Percentiles rank a stretch among this genome's conserved stretches.
These are phyloP conservation scores for Rattus norvegicus DNA, from an alignment of 2,113 vertebrate species.

Conservation along the genomic window DNA sequence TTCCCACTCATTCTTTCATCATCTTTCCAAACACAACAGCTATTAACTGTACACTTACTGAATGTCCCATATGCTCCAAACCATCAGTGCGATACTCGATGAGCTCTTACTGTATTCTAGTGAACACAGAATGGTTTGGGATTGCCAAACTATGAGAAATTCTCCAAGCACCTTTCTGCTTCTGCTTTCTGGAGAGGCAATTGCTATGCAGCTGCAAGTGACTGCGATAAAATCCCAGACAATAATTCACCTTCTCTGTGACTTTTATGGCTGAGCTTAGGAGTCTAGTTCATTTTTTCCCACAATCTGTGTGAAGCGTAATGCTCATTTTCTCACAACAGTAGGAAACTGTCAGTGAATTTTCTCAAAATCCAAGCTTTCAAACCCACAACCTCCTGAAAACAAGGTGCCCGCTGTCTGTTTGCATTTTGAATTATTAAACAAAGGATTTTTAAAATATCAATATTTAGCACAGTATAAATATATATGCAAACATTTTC, in stretches of 20 bases:
- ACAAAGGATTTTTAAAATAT: not conserved
- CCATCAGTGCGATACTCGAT: not conserved
- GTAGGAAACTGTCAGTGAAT: slow-evolving; percentile 28
- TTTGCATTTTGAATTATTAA: slow-evolving; percentile 22
- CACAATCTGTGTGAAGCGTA: not conserved
- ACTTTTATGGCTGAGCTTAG: slow-evolving; percentile 48
- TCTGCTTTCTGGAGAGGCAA: slow-evolving; percentile 29
- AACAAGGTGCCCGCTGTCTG: not conserved
- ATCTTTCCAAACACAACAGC: not conserved
- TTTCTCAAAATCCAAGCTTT: slow-evolving; percentile 20
- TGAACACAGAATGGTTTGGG: not conserved
- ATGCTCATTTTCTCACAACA: slow-evolving; percentile 4
- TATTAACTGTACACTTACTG: not conserved
- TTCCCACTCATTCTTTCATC: not conserved
- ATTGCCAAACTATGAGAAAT: not conserved
- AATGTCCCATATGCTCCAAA: not conserved
- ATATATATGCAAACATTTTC: not conserved
- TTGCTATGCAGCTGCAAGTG: slow-evolving; percentile 7
- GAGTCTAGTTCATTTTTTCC: slow-evolving; percentile 30
- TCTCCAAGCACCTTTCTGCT: not conserved
- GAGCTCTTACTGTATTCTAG: not conserved
- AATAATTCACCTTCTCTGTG: slow-evolving; percentile 28
- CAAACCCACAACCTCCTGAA: not conserved
- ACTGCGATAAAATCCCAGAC: slow-evolving; percentile 11
- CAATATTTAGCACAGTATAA: not conserved